Conservation (phyloP, 1,140 invertebrate species). For the Orchesella cincta region DNA sequence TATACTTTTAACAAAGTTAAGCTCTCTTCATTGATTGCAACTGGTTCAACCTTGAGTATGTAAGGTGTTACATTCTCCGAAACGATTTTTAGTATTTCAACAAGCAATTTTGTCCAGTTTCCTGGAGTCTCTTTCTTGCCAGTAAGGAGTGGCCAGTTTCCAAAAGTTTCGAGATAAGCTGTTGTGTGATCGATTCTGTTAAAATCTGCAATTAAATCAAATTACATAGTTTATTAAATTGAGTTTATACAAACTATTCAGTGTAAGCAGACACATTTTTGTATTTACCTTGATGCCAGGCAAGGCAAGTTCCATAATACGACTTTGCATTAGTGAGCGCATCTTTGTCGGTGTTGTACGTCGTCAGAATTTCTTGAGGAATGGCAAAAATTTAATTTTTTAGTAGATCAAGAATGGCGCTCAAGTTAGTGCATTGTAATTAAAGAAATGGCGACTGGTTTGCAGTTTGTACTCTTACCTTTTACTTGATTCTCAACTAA, state of each 20-base stretch:
- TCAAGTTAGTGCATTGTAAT: not conserved
- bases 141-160: not conserved
- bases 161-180: not conserved
- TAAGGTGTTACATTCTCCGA: not conserved
- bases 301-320: not conserved
- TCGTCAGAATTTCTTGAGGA: not conserved
- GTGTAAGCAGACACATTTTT: too few relatives aligned
- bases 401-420: not conserved
- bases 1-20: not conserved
- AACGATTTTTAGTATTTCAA: not conserved
- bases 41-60: not conserved
- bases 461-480: not conserved
- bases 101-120: not conserved
- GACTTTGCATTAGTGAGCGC: not conserved
- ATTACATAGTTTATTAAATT: too few relatives aligned
- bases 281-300: conserved; percentile 2
- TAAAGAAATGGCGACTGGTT: not conserved
- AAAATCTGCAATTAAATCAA: not conserved
- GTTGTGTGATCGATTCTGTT: not conserved
- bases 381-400: too few relatives aligned
- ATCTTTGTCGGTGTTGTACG: not conserved
- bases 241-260: too few relatives aligned
- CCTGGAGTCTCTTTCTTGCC: not conserved
- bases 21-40: not conserved
- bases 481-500: not conserved